These are phyloP conservation scores for Hassar affinis DNA, from an alignment of 2,113 vertebrate genomes.

Conservation along the genomic window DNA sequence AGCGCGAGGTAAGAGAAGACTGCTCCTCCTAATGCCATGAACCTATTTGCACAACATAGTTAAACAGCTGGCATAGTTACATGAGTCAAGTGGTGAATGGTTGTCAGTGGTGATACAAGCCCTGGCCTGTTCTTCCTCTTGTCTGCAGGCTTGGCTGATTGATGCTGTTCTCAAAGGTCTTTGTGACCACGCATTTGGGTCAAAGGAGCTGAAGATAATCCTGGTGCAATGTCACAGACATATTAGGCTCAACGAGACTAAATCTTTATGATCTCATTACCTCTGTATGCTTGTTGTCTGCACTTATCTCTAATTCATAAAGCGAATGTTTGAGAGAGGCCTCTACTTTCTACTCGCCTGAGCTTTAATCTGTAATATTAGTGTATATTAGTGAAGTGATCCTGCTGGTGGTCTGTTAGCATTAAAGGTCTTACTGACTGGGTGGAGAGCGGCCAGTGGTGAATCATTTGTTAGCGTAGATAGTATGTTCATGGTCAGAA, in stretches of 20 bases:
- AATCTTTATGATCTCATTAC: neutral
- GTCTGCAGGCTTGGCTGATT: conserved; percentile 16
- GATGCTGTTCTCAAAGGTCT: conserved; percentile 15
- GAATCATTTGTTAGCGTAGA: neutral
- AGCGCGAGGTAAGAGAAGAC: neutral
- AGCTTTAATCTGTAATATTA: neutral
- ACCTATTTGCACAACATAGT: conserved; percentile 18
- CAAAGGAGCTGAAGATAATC: conserved; percentile 8
- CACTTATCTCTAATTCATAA: neutral
- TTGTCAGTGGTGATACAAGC: conserved; percentile 31
- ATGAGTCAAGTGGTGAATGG: conserved; percentile 30
- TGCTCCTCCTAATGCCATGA: neutral
- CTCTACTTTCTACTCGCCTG: neutral
- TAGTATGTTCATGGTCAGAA: neutral
- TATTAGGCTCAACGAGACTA: neutral
- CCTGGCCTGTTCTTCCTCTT: conserved; percentile 32
- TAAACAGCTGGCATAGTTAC: conserved; percentile 12
- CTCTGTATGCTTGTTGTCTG: neutral
- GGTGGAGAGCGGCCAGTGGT: neutral
- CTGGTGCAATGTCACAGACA: neutral
- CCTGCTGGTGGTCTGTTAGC: neutral
- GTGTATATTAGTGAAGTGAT: neutral
- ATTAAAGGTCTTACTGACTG: neutral
- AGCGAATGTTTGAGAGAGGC: neutral
- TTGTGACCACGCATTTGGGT: conserved; percentile 16